Evolutionary conservation across 2,113 vertebrate genomes (phyloP).

Genomic region (Mystacornis crossleyi): DNA sequence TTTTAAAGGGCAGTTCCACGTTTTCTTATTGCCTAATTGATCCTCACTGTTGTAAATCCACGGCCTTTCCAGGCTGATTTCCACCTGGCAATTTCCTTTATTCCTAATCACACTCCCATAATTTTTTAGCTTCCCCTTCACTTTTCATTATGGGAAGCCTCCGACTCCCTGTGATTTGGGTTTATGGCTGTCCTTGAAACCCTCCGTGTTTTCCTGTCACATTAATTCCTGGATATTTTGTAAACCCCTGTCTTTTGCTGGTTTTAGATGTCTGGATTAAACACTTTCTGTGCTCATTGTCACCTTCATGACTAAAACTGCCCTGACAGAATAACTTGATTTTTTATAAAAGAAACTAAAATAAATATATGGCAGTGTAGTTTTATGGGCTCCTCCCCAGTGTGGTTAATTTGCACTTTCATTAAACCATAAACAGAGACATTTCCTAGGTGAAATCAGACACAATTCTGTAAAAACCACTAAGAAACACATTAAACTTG

Average conservation of each 20-base stretch:
- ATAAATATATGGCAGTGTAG: not conserved
- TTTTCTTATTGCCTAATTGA: not conserved
- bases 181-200: slow-evolving; percentile 11
- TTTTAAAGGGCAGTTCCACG: not conserved
- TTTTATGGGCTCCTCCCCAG: not conserved
- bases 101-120: not conserved
- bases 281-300: not conserved
- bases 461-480: not conserved
- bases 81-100: slow-evolving; percentile 36
- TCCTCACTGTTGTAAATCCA: not conserved
- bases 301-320: not conserved
- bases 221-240: not conserved
- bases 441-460: not conserved
- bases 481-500: not conserved
- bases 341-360: not conserved
- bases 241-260: not conserved
- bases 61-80: not conserved
- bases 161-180: not conserved
- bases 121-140: slow-evolving; percentile 3
- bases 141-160: not conserved
- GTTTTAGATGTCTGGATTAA: not conserved
- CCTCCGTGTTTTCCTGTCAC: not conserved
- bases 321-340: not conserved
- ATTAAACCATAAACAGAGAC: not conserved
- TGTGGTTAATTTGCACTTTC: not conserved